Evolutionary conservation across 2,888 invertebrate species (phyloP).

Genomic region (Dusona sp.): DNA sequence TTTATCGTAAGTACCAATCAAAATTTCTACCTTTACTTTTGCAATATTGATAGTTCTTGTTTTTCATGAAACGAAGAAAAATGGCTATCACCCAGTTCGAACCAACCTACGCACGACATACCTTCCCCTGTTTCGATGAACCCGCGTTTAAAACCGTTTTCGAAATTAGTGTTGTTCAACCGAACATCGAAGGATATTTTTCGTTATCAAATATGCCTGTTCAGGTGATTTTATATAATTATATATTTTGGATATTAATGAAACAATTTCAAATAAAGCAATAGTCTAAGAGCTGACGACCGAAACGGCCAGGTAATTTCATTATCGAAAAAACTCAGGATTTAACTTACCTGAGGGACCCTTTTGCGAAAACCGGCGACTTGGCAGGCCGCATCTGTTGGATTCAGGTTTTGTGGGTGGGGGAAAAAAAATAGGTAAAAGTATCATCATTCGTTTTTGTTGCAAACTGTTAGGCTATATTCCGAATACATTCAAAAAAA

Average conservation of each 20-base stretch:
- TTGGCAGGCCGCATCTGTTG: too few species aligned
- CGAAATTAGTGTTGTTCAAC: slow-evolving; percentile 91
- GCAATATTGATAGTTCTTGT: slow-evolving; percentile 1
- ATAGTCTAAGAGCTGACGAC: too few species aligned
- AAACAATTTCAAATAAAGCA: too few species aligned
- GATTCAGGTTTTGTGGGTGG: too few species aligned
- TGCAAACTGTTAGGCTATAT: too few species aligned
- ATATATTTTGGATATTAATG: neutral
- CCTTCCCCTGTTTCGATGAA: slow-evolving; percentile 98
- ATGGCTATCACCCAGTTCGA: slow-evolving; percentile 98
- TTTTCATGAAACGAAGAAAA: slow-evolving; percentile 86
- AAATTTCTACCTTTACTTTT: neutral
- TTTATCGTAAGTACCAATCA: neutral
- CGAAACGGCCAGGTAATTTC: too few species aligned
- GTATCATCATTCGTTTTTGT: too few species aligned
- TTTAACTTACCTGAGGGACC: too few species aligned
- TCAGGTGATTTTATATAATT: slow-evolving; percentile 84
- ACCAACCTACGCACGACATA: slow-evolving; percentile 96
- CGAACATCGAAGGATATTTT: slow-evolving; percentile 88
- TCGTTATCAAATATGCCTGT: slow-evolving; percentile 96
- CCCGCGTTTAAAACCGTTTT: slow-evolving; percentile 95
- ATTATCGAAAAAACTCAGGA: too few species aligned
- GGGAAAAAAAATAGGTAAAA: too few species aligned
- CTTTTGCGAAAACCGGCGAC: too few species aligned
- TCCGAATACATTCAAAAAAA: too few species aligned